phyloP scores from a whole-genome alignment of 2,113 vertebrate species.

The Toxotes chatareus region DNA sequence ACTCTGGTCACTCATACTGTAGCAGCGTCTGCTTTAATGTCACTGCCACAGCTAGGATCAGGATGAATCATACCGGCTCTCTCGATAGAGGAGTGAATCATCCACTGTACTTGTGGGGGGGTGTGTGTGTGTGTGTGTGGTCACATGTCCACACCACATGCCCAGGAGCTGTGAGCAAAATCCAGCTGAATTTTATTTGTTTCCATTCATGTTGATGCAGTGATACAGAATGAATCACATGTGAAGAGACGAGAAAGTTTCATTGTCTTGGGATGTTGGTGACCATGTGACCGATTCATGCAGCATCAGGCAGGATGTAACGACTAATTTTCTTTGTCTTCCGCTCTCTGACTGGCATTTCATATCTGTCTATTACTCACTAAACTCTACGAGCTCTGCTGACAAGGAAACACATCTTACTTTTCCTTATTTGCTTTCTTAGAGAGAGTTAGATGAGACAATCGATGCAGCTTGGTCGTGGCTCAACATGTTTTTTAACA shows the following conservation, averaged over 20 bases:
- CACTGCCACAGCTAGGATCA: conserved; percentile 40
- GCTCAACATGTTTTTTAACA: too few relatives aligned
- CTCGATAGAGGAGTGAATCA: conserved; percentile 62
- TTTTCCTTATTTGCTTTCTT: background rate
- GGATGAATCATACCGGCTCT: conserved; percentile 64
- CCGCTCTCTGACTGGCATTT: conserved; percentile 28
- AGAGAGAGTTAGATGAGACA: background rate
- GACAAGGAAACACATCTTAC: conserved; percentile 19
- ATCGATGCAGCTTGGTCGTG: too few relatives aligned
- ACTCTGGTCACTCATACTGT: conserved; percentile 59
- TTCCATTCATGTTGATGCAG: conserved; percentile 34
- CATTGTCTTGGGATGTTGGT: conserved; percentile 44
- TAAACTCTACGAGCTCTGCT: conserved; percentile 31
- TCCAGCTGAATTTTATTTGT: conserved; percentile 34
- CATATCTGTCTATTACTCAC: conserved; percentile 29
- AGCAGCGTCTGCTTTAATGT: conserved; percentile 60
- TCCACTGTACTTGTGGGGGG: conserved; percentile 30
- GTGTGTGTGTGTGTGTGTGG: conserved; percentile 28
- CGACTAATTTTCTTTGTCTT: conserved; percentile 51
- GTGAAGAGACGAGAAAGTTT: conserved; percentile 18
- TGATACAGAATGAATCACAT: conserved; percentile 52
- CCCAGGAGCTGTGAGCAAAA: conserved; percentile 28
- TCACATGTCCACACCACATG: conserved; percentile 45
- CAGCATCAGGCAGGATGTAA: conserved; percentile 2
- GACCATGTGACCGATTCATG: conserved; percentile 37